Conservation (phyloP, 2,797 vertebrate genomes). For the Acestrorhynchus altus region DNA sequence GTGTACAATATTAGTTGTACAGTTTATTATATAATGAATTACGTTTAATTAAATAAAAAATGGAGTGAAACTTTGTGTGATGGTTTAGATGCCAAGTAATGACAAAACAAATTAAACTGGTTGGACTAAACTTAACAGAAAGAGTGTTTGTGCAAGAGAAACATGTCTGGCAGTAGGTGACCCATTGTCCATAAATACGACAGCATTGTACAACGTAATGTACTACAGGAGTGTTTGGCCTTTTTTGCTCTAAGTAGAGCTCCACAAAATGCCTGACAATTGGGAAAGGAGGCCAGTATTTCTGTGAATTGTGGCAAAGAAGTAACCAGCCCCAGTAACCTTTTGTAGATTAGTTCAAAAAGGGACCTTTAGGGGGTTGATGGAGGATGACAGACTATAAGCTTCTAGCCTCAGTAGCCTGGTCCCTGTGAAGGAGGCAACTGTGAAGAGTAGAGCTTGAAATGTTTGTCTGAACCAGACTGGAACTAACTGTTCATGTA, state of each 20-base stretch:
- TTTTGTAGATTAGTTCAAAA: constrained; percentile 6
- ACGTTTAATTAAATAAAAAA: too few species aligned
- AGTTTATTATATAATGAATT: too few species aligned
- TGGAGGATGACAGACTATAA: background rate
- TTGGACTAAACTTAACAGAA: background rate
- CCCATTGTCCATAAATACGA: constrained; percentile 2
- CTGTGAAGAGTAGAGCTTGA: background rate
- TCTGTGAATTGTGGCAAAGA: background rate
- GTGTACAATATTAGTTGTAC: background rate
- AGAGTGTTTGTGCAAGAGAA: background rate
- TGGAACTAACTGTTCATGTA: background rate
- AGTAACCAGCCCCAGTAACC: background rate
- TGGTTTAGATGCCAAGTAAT: too few species aligned
- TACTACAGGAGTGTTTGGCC: background rate
- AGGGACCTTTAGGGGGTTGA: constrained; percentile 16
- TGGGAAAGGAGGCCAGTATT: background rate
- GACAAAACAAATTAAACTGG: too few species aligned
- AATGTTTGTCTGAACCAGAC: background rate
- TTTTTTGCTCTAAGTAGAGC: constrained; percentile 2
- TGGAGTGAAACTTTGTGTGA: too few species aligned
- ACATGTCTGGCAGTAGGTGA: background rate
- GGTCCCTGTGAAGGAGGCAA: background rate
- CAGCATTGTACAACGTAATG: background rate
- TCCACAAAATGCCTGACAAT: background rate
- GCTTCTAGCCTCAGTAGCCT: background rate